Base-by-base conservation (phyloP, 1,140 invertebrate species). In the Hypsibius dujardini region DNA sequence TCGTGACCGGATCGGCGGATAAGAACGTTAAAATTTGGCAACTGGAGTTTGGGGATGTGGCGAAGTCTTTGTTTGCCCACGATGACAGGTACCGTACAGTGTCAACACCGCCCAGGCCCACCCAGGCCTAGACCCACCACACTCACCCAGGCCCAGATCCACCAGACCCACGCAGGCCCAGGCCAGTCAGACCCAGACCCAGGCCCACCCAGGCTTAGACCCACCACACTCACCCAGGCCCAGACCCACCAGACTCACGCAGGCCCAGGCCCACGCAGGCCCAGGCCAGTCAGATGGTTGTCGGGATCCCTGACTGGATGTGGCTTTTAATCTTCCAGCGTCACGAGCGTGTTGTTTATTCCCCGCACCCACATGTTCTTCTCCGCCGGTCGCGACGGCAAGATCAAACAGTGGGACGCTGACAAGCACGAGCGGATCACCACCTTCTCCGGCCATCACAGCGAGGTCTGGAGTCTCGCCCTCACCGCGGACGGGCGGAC, bases 1-100 rank as follows among this genome's bases (percentile, higher is more conserved):
- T 98, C 72, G 90, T 86, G 1, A 96, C 95, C 0, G 95, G 94
- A 45, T 95, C 93, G 28, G 88, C 88, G 0, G 96, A 99, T 81
- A 84, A 93, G 42, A 95, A 92, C 79, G 85, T 98, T 1, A 95
- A 97, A 83, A 88, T 98, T 73, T 99, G 95, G 95, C 94, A 95
- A 62, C 84, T 98, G 78, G 93, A 98, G 80, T 98, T 96, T 81
- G 96, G 95, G 40, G 94, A 99, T 80, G 97, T 93, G 76, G 89
- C 90, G 77, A 82, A 80, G 72, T 85, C 82, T 67, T 79, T 85
- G 72, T 85, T 84, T 80, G 93, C 92, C 1, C 95, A 98, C 79
- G 92, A 97, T 76, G 92, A 95, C 78, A 79, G 78, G 80, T 82
- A 74, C 75, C 47, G 73, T 74, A 70, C 46, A 7, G 72, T 47